These are phyloP conservation scores for Otis tarda DNA, from an alignment of 2,113 vertebrate genomes.

Conservation along the genomic window DNA sequence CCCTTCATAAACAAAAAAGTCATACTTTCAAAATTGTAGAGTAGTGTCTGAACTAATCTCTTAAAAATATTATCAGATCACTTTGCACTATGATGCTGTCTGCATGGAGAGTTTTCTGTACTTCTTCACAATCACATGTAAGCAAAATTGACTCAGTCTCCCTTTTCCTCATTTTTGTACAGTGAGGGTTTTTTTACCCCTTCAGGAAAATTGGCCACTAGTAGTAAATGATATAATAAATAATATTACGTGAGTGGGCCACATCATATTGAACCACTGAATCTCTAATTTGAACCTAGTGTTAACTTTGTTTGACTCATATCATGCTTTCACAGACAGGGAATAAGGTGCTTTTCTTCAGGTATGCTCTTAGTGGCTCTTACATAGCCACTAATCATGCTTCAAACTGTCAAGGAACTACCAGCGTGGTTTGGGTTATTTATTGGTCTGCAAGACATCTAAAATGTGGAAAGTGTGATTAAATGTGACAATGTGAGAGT, in stretches of 20 bases:
- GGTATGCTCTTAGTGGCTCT: background rate
- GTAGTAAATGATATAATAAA: background rate
- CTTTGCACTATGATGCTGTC: background rate
- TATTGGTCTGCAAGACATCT: background rate
- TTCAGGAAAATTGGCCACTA: background rate
- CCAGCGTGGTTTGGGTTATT: background rate
- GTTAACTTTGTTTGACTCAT: background rate
- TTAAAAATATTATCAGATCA: background rate
- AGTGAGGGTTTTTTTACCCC: background rate
- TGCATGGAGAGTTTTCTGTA: background rate
- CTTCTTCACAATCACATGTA: background rate
- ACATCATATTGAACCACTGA: background rate
- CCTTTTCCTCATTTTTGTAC: background rate
- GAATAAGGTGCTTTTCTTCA: background rate
- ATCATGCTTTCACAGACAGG: background rate
- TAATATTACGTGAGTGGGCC: background rate
- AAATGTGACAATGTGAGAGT: constrained; percentile 2
- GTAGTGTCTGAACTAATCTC: background rate
- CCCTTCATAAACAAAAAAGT: background rate
- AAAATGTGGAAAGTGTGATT: background rate
- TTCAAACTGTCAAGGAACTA: background rate
- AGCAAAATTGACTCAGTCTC: background rate
- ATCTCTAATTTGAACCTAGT: background rate
- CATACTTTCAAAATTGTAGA: background rate
- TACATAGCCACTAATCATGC: background rate